Evolutionary conservation across 2,888 invertebrate genomes (phyloP), one percentile per base, ranked within the genome.

Genomic region (Synanthedon myopaeformis): DNA sequence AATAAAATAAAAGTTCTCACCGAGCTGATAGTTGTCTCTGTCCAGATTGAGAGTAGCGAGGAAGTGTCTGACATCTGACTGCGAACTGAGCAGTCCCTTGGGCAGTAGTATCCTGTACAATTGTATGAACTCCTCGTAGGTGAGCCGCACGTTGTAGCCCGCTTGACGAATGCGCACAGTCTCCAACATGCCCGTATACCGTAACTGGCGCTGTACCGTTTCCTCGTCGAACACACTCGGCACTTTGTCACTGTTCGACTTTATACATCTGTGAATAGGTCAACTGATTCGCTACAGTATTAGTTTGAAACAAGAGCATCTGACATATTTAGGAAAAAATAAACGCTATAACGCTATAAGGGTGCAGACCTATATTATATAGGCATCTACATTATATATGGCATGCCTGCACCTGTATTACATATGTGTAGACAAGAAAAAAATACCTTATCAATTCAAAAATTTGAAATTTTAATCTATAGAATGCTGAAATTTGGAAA

Each of bases 121-220:
- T 70, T 96, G 96, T 58, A 96, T 95, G 78, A 98, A 98, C 80
- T 97, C 97, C 74, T 97, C 96, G 78, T 97, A 97, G 0, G 95
- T 94, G 42, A 98, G 90, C 42, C 98, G 90, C 57, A 98, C 97
- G 78, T 97, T 97, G 85, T 97, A 98, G 2, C 98, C 98, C 2
- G 97, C 97, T 72, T 97, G 96, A 52, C 98, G 89, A 59, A 98
- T 98, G 63, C 97, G 89, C 12, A 98, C 98, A 0, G 98, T 98
- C 74, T 98, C 98, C 67, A 98, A 74, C 98, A 98, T 98, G 57
- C 98, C 98, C 0, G 98, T 98, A 80, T 98, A 98, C 10, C 97
- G 89, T 56, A 98, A 87, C 59, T 89, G 89, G 52, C 97, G 89
- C 67, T 97, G 93, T 8, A 98, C 97, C 0, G 97, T 95, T 58